Conservation (phyloP, 2,113 vertebrate genomes). For the Python bivittatus region DNA sequence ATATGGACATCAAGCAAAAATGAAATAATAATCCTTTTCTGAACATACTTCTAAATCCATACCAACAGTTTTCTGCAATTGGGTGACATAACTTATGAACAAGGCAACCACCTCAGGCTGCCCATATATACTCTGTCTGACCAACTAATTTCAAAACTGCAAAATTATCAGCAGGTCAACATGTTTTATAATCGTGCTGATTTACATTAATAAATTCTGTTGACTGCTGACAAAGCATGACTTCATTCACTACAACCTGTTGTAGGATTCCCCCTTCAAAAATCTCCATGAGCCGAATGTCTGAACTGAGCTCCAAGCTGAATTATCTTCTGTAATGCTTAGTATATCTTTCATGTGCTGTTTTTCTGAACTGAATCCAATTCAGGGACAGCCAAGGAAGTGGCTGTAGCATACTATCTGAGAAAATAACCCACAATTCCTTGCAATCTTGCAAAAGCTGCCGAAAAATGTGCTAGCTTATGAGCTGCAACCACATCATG, state of each 20-base stretch:
- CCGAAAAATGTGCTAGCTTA: not conserved
- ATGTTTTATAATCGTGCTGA: constrained; percentile 52
- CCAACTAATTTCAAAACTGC: constrained; percentile 44
- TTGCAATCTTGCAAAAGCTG: not conserved
- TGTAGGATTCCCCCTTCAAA: not conserved
- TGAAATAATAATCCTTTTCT: not conserved
- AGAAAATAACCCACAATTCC: not conserved
- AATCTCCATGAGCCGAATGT: not conserved
- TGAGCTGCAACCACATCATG: not conserved
- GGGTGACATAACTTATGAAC: not conserved
- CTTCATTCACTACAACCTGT: not conserved
- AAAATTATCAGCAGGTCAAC: constrained; percentile 48
- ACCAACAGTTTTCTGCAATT: constrained; percentile 25
- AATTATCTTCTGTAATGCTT: not conserved
- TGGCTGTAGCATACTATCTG: not conserved
- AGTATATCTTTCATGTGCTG: not conserved
- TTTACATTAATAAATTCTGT: constrained; percentile 40
- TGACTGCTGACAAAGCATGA: not conserved
- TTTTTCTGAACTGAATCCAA: not conserved
- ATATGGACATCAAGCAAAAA: not conserved
- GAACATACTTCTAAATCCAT: not conserved
- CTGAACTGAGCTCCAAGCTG: too few relatives aligned
- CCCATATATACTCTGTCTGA: not conserved
- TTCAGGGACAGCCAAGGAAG: not conserved
- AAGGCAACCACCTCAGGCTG: not conserved